A percentile compares a stretch with the other conserved stretches of the same genome.
Conservation (phyloP, 1,140 invertebrate genomes). For the Penaeus japonicus region DNA sequence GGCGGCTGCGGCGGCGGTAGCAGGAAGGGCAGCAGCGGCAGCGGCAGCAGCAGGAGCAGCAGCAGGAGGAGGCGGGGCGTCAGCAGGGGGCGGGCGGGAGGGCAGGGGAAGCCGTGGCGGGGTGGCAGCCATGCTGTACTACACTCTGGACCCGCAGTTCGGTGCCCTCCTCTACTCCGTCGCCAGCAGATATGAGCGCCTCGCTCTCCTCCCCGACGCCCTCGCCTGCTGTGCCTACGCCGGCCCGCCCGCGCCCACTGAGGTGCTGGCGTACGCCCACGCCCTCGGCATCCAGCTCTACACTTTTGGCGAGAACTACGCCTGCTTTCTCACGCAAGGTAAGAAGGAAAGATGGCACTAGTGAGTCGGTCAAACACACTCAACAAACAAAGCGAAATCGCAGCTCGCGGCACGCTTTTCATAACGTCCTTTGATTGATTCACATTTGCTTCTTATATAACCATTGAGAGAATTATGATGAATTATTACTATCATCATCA, state of each 20-base stretch:
- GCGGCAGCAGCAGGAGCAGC: background rate
- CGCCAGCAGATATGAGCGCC: slow-evolving; percentile 15
- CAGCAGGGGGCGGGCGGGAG: background rate
- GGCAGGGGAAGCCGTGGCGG: background rate
- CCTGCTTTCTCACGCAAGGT: slow-evolving; percentile 45
- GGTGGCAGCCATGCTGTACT: slow-evolving; percentile 38
- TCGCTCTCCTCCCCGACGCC: slow-evolving; percentile 29
- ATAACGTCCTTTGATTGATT: too few relatives aligned
- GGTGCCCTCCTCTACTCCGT: slow-evolving; percentile 46
- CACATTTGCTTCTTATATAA: too few relatives aligned
- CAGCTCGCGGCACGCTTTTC: too few relatives aligned
- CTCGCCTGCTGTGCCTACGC: slow-evolving; percentile 29
- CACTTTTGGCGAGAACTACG: slow-evolving; percentile 43
- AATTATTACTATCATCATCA: too few relatives aligned
- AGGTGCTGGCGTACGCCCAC: slow-evolving; percentile 40
- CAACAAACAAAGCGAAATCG: too few relatives aligned
- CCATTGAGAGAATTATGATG: too few relatives aligned
- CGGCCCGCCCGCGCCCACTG: background rate
- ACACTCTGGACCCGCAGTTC: slow-evolving; percentile 43
- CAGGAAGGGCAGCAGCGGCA: too few relatives aligned
- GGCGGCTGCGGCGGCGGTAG: too few relatives aligned
- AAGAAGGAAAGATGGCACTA: background rate
- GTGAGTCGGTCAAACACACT: background rate
- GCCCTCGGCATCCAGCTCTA: slow-evolving; percentile 29
- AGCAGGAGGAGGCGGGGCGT: slow-evolving; percentile 9